phyloP scores from a whole-genome alignment of 2,113 vertebrate species.

The Philantomba maxwellii region DNA sequence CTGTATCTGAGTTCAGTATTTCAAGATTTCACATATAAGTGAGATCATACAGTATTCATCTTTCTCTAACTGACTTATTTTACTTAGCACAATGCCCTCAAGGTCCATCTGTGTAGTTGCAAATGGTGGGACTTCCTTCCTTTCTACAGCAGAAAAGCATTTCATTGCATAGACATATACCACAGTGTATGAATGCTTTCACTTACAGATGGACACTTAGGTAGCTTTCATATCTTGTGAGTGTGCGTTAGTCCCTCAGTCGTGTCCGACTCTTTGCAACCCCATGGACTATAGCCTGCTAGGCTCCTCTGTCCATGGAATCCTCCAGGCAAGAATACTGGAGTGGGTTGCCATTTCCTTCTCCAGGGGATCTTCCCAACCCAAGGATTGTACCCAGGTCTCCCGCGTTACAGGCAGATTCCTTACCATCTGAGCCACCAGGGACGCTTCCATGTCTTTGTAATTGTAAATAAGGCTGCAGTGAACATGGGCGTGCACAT shows the following conservation, averaged over 20 bases:
- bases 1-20: not conserved
- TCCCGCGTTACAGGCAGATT: not conserved
- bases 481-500: not conserved
- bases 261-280: fast-evolving
- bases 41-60: not conserved
- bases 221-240: not conserved
- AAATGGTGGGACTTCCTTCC: not conserved
- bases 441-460: not conserved
- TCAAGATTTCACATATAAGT: not conserved
- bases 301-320: not conserved
- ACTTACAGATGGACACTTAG: not conserved
- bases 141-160: not conserved
- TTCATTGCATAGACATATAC: not conserved
- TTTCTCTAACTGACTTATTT: not conserved
- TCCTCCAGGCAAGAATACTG: not conserved
- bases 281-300: not conserved
- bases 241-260: not conserved
- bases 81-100: not conserved
- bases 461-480: not conserved
- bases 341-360: not conserved
- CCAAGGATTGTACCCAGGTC: not conserved
- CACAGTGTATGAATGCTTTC: not conserved
- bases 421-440: not conserved
- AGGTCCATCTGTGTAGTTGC: not conserved
- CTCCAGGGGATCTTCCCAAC: not conserved